Conservation (phyloP, 2,113 vertebrate species). For the Ornithorhynchus anatinus region DNA sequence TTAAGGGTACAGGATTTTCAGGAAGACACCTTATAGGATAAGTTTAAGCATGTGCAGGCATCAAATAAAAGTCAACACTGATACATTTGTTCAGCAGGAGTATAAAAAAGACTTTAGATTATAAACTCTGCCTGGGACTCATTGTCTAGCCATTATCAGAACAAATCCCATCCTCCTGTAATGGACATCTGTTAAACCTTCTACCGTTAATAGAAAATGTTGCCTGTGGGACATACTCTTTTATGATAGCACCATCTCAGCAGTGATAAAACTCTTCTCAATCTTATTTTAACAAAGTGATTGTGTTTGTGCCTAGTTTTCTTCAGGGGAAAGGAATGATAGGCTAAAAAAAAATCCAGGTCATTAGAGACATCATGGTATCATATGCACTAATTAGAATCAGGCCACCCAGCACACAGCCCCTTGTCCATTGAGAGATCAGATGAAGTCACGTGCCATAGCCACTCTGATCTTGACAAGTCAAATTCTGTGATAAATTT, state of each 20-base stretch:
- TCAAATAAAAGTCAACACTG: slow-evolving; percentile 48
- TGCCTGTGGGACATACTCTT: slow-evolving; percentile 58
- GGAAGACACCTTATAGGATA: not conserved
- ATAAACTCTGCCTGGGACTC: slow-evolving; percentile 50
- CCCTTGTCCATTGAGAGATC: not conserved
- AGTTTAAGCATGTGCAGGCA: slow-evolving; percentile 8
- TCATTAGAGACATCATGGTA: not conserved
- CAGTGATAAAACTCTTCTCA: slow-evolving; percentile 58
- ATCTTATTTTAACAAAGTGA: slow-evolving; percentile 66
- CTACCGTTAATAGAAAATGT: slow-evolving; percentile 63
- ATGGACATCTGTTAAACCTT: slow-evolving; percentile 64
- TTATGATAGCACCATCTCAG: slow-evolving; percentile 54
- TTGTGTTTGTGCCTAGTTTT: slow-evolving; percentile 50
- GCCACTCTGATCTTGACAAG: not conserved
- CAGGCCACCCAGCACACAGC: not conserved
- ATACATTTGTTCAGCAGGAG: slow-evolving; percentile 34
- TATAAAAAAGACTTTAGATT: slow-evolving; percentile 38
- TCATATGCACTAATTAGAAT: slow-evolving; percentile 2
- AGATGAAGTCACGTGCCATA: not conserved
- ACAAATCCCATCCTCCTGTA: slow-evolving; percentile 51
- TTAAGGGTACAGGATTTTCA: slow-evolving; percentile 27
- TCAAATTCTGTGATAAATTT: not conserved
- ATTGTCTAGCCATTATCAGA: slow-evolving; percentile 47
- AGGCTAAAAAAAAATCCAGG: slow-evolving; percentile 33
- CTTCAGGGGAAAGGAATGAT: slow-evolving; percentile 29